These are phyloP conservation scores for Sebastes hubbsi DNA, from an alignment of 2,797 vertebrate species.

Conservation along the genomic window DNA sequence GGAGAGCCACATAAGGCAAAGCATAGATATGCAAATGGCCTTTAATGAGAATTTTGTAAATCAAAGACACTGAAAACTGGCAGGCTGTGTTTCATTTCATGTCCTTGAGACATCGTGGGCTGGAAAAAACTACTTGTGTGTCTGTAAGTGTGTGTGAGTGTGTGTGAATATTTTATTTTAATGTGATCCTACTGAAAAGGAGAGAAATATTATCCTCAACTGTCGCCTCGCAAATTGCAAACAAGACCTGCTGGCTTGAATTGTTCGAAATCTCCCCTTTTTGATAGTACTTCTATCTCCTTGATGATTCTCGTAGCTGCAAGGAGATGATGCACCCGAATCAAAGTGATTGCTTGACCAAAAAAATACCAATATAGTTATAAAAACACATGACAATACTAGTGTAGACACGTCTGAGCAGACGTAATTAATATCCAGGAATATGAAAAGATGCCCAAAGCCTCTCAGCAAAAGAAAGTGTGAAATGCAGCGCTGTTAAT, in stretches of 20 bases:
- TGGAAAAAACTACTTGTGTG: not conserved
- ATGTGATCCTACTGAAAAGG: not conserved
- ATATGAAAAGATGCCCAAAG: not conserved
- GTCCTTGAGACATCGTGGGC: not conserved
- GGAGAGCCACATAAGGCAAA: not conserved
- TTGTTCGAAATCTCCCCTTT: not conserved
- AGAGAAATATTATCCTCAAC: not conserved
- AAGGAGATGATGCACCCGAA: not conserved
- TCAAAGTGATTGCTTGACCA: not conserved
- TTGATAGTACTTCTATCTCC: not conserved
- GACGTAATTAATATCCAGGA: not conserved
- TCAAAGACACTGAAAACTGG: not conserved
- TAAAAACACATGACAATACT: not conserved
- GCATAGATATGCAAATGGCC: slow-evolving; percentile 5
- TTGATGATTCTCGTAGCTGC: not conserved
- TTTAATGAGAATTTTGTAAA: not conserved
- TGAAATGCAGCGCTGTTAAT: slow-evolving; percentile 9
- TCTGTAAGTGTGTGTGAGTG: not conserved
- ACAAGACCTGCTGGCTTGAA: not conserved
- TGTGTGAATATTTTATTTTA: not conserved
- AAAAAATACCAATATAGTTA: not conserved
- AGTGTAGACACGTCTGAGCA: not conserved
- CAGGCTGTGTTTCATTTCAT: not conserved
- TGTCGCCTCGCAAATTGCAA: not conserved
- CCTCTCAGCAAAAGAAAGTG: not conserved